Evolutionary conservation across 2,113 vertebrate species (phyloP), one percentile per base, ranked within the genome.

Genomic region (Thunnus maccoyii): DNA sequence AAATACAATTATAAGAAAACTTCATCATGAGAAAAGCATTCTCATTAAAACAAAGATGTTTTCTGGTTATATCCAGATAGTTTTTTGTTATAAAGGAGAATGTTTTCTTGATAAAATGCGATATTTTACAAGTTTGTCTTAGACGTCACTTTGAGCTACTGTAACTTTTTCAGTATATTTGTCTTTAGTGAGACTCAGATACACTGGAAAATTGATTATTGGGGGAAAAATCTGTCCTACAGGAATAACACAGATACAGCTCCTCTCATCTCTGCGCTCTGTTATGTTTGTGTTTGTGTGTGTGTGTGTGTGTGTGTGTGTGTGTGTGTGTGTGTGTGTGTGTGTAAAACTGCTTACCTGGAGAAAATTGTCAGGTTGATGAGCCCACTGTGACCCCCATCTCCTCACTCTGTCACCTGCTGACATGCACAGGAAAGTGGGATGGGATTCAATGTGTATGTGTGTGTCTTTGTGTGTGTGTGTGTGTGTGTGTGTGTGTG

Each of bases 291-390:
- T 41, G 36, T 36, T 36, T 25, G 10, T 36, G 51, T 41, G 36
- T 64, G 27, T 80, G 44, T 62, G 48, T 74, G 25, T 78, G 15
- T 55, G n/a, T 62, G 58, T 68, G 57, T 63, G 50, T 51, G 64
- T 82, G 58, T 48, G 32, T 82, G 61, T 52, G 57, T 66, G 64
- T 60, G 50, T 51, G 10, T 67, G 0, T 60, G 2, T 55, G 36
- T 51, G 56, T 62, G 16, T 64, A 47, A 83, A 91, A 86, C 48
- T 88, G 90, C 83, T 86, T 80, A 85, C 57, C 64, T 67, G 78
- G 46, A 78, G 71, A 27, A 75, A 80, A 69, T 14, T 20, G 67
- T 54, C 9, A 52, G 62, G 47, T 61, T 88, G 86, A 89, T 91
- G 86, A 84, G 81, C 46, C 87, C 83, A 27, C 48, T 46, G 72